phyloP scores from a whole-genome alignment of 1,140 invertebrate genomes.

The Mamestra configurata region DNA sequence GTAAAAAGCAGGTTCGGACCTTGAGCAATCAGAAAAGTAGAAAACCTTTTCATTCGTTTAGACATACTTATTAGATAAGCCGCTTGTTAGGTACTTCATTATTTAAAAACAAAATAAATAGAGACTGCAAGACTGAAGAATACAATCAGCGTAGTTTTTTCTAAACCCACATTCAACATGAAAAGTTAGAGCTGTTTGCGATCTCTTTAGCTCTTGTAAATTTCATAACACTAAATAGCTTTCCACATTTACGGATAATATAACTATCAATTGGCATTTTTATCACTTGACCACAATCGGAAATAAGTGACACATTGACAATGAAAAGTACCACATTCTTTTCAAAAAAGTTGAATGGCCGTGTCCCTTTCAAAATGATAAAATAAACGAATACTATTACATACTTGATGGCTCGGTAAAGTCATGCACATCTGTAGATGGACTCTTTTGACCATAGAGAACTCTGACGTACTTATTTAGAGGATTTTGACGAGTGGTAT shows the following conservation, averaged over 20 bases:
- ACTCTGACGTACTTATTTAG: background rate
- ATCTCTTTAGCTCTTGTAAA: too few species aligned
- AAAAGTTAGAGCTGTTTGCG: too few species aligned
- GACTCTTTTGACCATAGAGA: background rate
- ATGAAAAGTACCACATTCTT: conserved; percentile 17
- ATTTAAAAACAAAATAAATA: too few species aligned
- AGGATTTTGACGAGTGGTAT: background rate
- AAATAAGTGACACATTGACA: conserved; percentile 6
- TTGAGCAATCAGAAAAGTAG: background rate
- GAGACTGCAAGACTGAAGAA: too few species aligned
- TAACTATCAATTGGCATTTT: background rate
- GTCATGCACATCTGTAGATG: background rate
- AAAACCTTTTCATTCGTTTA: background rate
- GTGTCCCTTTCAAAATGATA: conserved; percentile 6
- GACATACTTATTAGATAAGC: too few species aligned
- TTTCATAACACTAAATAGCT: too few species aligned
- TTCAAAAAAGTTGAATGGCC: background rate
- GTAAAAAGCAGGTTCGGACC: background rate
- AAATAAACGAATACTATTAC: background rate
- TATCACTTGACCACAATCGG: conserved; percentile 2
- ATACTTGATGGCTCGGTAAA: background rate
- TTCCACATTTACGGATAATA: background rate
- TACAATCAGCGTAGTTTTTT: too few species aligned
- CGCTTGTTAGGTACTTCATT: too few species aligned
- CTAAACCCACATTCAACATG: too few species aligned